A percentile compares a stretch with the other conserved stretches of the same genome.
These are phyloP conservation scores for Carposina sasakii DNA, from an alignment of 1,140 invertebrate genomes.

Conservation along the genomic window DNA sequence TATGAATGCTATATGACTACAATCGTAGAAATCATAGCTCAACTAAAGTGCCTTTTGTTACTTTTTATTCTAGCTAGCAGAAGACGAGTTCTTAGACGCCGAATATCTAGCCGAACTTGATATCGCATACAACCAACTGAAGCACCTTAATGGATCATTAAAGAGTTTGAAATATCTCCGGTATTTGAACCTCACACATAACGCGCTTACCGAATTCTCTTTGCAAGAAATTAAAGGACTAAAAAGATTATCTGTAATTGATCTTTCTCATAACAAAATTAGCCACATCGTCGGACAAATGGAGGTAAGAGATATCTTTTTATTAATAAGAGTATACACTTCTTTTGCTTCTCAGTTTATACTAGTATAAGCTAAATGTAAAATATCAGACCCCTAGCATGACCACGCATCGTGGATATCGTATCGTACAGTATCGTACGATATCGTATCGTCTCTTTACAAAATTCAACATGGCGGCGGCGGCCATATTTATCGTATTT, in stretches of 20 bases:
- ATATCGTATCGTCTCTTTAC: too few species aligned
- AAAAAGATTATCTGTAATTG: conserved; percentile 76
- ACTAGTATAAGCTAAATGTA: too few species aligned
- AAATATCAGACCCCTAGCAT: too few species aligned
- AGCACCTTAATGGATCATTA: conserved; percentile 82
- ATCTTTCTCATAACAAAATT: conserved; percentile 85
- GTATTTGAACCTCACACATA: conserved; percentile 82
- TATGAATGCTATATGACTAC: too few species aligned
- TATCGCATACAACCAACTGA: conserved; percentile 80
- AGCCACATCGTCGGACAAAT: conserved; percentile 76
- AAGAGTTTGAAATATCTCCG: conserved; percentile 77
- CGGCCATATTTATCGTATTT: too few species aligned
- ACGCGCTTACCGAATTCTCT: conserved; percentile 83
- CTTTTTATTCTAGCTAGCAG: conserved; percentile 75
- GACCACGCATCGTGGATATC: too few species aligned
- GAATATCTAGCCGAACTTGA: conserved; percentile 78
- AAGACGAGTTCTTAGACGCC: conserved; percentile 82
- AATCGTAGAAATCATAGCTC: too few species aligned
- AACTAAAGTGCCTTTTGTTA: too few species aligned
- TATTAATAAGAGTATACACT: too few species aligned
- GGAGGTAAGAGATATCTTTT: conserved; percentile 77
- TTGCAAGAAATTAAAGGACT: conserved; percentile 83
- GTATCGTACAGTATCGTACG: too few species aligned
- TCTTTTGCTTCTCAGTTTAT: too few species aligned
- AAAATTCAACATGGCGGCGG: too few species aligned